Evolutionary conservation across 2,113 vertebrate genomes (phyloP), one percentile per base, ranked within the genome.

Genomic region (Platysteira castanea): DNA sequence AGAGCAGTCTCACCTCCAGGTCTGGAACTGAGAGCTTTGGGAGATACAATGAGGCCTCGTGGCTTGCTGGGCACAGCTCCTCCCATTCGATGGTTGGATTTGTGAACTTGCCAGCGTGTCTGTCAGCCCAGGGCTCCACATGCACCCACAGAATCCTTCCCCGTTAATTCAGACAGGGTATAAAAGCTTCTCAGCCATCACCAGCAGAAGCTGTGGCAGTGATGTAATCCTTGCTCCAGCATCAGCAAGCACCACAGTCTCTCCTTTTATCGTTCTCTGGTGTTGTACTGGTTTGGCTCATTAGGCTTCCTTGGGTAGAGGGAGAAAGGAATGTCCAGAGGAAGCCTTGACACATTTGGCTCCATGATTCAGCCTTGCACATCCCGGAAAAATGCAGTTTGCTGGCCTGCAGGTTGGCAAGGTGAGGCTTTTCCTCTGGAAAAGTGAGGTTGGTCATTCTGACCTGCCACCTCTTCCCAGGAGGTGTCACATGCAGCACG

Each of bases 401-500:
- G 3, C 52, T 47, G n/a, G 35, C 27, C 26, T 63, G 46, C 64
- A 69, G n/a, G 27, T 18, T 41, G 65, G 74, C 11, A 35, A 64
- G 44, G 61, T 24, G 78, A 76, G 61, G 17, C 18, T 70, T 42
- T 47, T 53, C 53, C 27, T 0, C n/a, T 41, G 68, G 84, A 21
- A 59, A 75, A 11, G 57, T 13, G 61, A 47, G 47, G n/a, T 41
- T 30, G 54, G 46, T 35, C 11, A 0, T 8, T 23, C 6, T 2
- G 26, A 50, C 27, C 68, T 59, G 33, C 12, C 10, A 3, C 63
- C 87, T 16, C 70, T 27, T 31, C 6, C 9, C 21, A 0, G 1
- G n/a, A 44, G 59, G 63, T 9, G 41, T 69, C 80, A 37, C 6
- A 0, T 4, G 83, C 59, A 81, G 57, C 11, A 2, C 0, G 3